These are phyloP conservation scores for Agrypnia vestita DNA, from an alignment of 1,140 invertebrate genomes.

Conservation along the genomic window DNA sequence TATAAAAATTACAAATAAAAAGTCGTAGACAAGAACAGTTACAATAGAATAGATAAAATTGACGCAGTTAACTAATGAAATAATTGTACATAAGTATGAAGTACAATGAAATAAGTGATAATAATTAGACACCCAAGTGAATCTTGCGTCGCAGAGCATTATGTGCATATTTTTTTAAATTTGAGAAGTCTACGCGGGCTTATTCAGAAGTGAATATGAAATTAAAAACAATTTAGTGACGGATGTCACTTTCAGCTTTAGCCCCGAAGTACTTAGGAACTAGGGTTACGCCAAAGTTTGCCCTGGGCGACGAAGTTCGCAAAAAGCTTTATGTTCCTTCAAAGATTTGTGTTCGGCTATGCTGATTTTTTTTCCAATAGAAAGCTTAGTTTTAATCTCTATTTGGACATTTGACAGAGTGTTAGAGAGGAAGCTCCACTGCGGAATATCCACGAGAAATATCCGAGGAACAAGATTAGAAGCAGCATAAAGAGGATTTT, in stretches of 20 bases:
- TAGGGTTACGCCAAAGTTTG: background rate
- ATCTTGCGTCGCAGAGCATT: too few species aligned
- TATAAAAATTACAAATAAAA: background rate
- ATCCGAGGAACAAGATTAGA: background rate
- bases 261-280: conserved; percentile 6
- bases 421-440: background rate
- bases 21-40: background rate
- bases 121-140: too few species aligned
- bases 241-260: conserved; percentile 11
- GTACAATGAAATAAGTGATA: too few species aligned
- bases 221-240: conserved; percentile 12
- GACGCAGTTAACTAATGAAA: too few species aligned
- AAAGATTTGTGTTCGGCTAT: conserved; percentile 11
- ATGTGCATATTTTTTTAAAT: too few species aligned
- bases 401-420: conserved; percentile 28
- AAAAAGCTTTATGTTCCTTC: conserved; percentile 15
- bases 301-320: background rate
- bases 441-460: background rate
- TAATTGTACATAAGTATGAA: too few species aligned
- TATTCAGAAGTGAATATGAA: too few species aligned
- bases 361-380: conserved; percentile 3
- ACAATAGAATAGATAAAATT: too few species aligned
- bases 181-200: too few species aligned
- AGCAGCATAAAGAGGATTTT: background rate
- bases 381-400: conserved; percentile 20